Percentiles rank a stretch among this genome's conserved stretches.
phyloP scores from a whole-genome alignment of 1,140 invertebrate genomes.

The Neoseiulus cucumeris region DNA sequence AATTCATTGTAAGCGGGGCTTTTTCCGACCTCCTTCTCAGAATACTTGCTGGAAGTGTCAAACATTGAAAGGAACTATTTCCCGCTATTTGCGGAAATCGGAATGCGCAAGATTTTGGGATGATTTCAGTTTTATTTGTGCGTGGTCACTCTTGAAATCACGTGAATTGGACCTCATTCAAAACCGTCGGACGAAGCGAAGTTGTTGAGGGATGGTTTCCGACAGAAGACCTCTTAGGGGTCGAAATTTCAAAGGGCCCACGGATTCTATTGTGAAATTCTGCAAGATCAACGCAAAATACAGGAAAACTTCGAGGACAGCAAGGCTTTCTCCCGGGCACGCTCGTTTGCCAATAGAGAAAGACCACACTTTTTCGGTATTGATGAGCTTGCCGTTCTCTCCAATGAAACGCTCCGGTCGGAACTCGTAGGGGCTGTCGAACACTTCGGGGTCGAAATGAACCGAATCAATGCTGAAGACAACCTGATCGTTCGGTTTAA shows the following conservation, averaged over 20 bases:
- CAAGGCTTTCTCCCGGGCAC: constrained; percentile 22
- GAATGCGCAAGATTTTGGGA: no score
- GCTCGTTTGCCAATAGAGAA: constrained; percentile 17
- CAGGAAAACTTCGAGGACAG: constrained; percentile 20
- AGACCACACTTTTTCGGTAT: background rate
- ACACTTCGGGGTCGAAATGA: constrained; percentile 13
- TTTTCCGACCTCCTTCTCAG: no score
- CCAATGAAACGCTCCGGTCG: constrained; percentile 14
- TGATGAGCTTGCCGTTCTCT: constrained; percentile 13
- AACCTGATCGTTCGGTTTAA: constrained; percentile 1
- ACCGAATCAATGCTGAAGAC: constrained; percentile 8
- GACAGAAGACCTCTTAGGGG: background rate
- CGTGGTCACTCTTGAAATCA: no score
- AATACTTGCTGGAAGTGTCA: no score
- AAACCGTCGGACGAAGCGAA: background rate
- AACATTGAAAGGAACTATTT: no score
- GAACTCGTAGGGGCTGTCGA: constrained; percentile 14
- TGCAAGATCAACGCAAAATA: constrained; percentile 21
- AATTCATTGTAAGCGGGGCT: no score
- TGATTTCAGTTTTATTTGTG: no score
- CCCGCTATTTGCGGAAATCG: no score
- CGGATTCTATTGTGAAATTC: constrained; percentile 14
- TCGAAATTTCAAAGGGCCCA: background rate
- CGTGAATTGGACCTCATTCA: no score
- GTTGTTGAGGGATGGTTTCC: background rate